Percentiles rank a stretch among this genome's conserved stretches.
Evolutionary conservation across 53 echinoderm and acorn worm species (phyloP).

Genomic region (Paracentrotus lividus): DNA sequence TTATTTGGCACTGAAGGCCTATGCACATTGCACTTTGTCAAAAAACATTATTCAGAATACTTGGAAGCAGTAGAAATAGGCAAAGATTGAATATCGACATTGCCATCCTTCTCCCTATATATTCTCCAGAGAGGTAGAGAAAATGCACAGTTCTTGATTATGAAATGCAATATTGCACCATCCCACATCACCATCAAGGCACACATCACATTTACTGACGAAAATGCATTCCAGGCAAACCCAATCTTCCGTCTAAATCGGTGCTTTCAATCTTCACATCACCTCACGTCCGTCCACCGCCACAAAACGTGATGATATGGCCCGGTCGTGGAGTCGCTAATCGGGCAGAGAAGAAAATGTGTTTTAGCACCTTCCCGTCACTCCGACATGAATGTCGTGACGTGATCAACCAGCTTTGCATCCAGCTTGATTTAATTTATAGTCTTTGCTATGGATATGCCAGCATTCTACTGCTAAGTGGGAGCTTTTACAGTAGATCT

Average conservation of each 20-base stretch:
- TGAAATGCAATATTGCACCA: slow-evolving; percentile 54
- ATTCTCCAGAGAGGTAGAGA: background rate
- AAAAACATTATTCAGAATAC: background rate
- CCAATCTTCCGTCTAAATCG: background rate
- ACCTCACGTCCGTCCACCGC: background rate
- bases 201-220: slow-evolving; percentile 36
- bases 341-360: slow-evolving; percentile 24
- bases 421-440: background rate
- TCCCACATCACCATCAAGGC: background rate
- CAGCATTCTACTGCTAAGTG: background rate
- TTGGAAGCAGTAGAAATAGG: background rate
- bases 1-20: background rate
- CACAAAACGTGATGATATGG: background rate
- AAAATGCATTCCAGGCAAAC: slow-evolving; percentile 52
- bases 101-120: background rate
- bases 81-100: background rate
- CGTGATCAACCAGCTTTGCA: background rate
- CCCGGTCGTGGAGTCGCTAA: background rate
- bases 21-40: background rate
- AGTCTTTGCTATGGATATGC: background rate
- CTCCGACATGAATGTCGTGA: background rate
- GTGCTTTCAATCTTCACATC: slow-evolving; percentile 2
- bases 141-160: slow-evolving; percentile 46
- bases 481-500: background rate
- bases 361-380: background rate